Evolutionary conservation across 1,140 invertebrate genomes (phyloP).

Genomic region (Anoplophora glabripennis): DNA sequence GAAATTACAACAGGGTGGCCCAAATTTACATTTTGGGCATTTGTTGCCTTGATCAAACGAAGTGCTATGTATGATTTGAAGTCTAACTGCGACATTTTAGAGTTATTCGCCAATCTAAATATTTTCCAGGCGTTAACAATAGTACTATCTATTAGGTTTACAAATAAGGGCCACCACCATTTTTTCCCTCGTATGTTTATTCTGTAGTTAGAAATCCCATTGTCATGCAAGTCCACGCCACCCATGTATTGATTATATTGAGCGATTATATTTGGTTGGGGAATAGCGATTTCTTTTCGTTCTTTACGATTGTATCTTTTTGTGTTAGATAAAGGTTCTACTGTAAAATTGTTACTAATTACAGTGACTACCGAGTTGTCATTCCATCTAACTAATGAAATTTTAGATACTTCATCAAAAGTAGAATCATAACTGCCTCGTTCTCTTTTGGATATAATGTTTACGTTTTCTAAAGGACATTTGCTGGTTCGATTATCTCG

Average conservation of each 20-base stretch:
- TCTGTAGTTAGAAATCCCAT: constrained; percentile 35
- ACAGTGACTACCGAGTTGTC: constrained; percentile 29
- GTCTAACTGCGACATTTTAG: constrained; percentile 27
- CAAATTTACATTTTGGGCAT: constrained; percentile 5
- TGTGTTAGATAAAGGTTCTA: constrained; percentile 17
- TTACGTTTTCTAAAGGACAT: constrained; percentile 9
- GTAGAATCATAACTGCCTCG: constrained; percentile 20
- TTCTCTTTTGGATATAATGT: constrained; percentile 12
- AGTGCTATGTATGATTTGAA: constrained; percentile 25
- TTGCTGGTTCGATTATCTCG: constrained; percentile 20
- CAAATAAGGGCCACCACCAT: constrained; percentile 43
- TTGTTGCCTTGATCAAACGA: constrained; percentile 15
- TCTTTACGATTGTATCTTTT: constrained; percentile 33
- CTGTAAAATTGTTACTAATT: constrained; percentile 13
- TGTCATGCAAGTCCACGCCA: constrained; percentile 36
- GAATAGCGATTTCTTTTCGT: constrained; percentile 19
- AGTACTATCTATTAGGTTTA: constrained; percentile 30
- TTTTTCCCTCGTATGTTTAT: constrained; percentile 37
- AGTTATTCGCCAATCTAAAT: constrained; percentile 24
- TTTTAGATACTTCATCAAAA: constrained; percentile 21
- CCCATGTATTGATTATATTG: constrained; percentile 39
- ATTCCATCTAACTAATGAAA: constrained; percentile 27
- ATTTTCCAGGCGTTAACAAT: constrained; percentile 33
- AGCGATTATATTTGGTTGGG: constrained; percentile 23
- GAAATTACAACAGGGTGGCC: constrained; percentile 19